These are phyloP conservation scores for Columbina picui DNA, from an alignment of 2,113 vertebrate species.

Conservation along the genomic window DNA sequence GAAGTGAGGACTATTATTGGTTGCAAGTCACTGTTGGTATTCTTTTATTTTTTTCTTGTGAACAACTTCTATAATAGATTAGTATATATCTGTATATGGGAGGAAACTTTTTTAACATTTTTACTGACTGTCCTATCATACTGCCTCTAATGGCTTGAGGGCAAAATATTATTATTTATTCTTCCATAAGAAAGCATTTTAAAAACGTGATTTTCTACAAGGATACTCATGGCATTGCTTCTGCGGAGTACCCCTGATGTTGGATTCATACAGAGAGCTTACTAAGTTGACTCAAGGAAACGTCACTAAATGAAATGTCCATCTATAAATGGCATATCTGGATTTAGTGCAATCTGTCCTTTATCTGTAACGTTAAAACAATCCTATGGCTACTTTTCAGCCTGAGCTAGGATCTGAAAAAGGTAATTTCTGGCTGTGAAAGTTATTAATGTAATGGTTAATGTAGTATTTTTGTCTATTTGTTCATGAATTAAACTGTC, in stretches of 20 bases:
- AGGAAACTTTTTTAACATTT: background rate
- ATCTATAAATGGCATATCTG: background rate
- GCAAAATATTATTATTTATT: background rate
- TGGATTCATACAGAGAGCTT: background rate
- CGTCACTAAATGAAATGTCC: background rate
- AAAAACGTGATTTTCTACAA: background rate
- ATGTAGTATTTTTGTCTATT: background rate
- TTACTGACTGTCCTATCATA: background rate
- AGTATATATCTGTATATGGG: rapidly evolving
- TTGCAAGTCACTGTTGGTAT: background rate
- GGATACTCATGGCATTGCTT: background rate
- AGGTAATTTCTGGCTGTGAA: background rate
- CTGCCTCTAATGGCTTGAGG: background rate
- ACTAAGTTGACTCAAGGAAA: background rate
- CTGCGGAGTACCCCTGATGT: background rate
- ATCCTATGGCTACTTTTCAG: background rate
- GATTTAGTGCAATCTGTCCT: background rate
- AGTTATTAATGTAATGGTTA: background rate
- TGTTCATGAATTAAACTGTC: background rate
- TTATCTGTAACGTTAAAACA: background rate
- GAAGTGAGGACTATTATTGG: background rate
- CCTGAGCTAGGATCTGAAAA: background rate
- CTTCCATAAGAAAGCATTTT: background rate
- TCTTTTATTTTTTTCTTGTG: background rate
- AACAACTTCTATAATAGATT: background rate